Conservation (phyloP, 1,140 invertebrate species). For the Myzus persicae region DNA sequence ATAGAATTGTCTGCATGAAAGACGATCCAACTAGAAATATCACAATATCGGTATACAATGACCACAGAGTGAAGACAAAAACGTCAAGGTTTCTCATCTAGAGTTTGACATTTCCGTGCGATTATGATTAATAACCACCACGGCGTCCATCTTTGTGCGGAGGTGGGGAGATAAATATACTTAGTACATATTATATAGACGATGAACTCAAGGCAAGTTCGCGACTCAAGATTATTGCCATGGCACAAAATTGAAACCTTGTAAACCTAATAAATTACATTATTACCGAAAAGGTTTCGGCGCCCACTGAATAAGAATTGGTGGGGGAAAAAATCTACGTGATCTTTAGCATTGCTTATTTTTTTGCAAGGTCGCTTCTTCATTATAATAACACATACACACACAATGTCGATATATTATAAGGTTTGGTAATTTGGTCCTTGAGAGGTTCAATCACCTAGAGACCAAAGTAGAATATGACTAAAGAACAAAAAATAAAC, state of each 20-base stretch:
- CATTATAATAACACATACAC: conserved; percentile 19
- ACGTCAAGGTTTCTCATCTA: conserved; percentile 25
- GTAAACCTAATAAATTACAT: conserved; percentile 26
- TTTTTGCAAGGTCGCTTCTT: conserved; percentile 53
- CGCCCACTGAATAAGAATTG: neutral
- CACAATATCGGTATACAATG: neutral
- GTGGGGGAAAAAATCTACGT: conserved; percentile 12
- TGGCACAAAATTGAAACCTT: conserved; percentile 33
- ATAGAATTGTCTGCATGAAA: neutral
- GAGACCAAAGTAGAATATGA: neutral
- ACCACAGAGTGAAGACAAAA: conserved; percentile 11
- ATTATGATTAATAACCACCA: conserved; percentile 35
- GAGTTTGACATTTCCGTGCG: conserved; percentile 39
- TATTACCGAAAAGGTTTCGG: conserved; percentile 34
- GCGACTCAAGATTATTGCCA: conserved; percentile 29
- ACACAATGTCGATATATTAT: conserved; percentile 21
- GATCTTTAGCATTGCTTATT: conserved; percentile 23
- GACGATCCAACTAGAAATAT: neutral
- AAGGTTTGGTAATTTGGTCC: conserved; percentile 36
- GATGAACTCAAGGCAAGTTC: conserved; percentile 39
- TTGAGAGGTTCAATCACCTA: conserved; percentile 52
- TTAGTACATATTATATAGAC: neutral
- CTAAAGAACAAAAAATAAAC: neutral
- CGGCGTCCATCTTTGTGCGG: neutral
- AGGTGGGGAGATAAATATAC: neutral